Percentiles rank a stretch among this genome's conserved stretches.
These are phyloP conservation scores for Brachionus manjavacas DNA, from an alignment of 1,140 invertebrate species.

Conservation along the genomic window DNA sequence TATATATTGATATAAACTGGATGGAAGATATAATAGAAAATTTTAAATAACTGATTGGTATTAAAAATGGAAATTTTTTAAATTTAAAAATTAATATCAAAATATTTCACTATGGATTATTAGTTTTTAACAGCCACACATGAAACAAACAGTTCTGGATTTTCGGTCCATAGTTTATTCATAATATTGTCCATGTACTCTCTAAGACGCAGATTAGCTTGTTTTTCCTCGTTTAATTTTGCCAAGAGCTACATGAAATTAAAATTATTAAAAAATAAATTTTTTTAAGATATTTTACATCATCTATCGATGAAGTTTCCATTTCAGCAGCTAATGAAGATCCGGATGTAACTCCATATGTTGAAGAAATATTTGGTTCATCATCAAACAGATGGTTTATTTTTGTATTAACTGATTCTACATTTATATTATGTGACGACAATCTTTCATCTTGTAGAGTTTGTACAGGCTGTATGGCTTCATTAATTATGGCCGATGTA, in stretches of 20 bases:
- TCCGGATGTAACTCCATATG: not conserved
- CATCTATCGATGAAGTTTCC: not conserved
- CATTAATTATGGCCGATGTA: not conserved
- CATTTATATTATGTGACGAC: not conserved
- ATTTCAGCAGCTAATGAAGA: not conserved
- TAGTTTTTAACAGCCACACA: not conserved
- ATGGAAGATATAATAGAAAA: not conserved
- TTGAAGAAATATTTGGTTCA: not conserved
- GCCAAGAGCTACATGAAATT: not conserved
- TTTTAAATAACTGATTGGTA: not conserved
- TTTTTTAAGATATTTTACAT: not conserved
- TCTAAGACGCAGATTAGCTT: not conserved
- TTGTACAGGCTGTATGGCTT: not conserved
- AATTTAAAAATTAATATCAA: not conserved
- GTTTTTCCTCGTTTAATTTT: not conserved
- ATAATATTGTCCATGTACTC: not conserved
- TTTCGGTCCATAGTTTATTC: not conserved
- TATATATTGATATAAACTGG: not conserved
- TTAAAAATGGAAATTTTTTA: not conserved
- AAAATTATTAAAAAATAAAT: not conserved
- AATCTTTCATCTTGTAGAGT: not conserved
- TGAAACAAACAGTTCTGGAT: not conserved
- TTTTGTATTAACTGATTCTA: not conserved
- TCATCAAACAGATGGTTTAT: slow-evolving; percentile 13
- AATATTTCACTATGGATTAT: not conserved